A percentile compares a stretch with the other conserved stretches of the same genome.
Conservation (phyloP, 2,113 vertebrate genomes). For the Phoxinus phoxinus region DNA sequence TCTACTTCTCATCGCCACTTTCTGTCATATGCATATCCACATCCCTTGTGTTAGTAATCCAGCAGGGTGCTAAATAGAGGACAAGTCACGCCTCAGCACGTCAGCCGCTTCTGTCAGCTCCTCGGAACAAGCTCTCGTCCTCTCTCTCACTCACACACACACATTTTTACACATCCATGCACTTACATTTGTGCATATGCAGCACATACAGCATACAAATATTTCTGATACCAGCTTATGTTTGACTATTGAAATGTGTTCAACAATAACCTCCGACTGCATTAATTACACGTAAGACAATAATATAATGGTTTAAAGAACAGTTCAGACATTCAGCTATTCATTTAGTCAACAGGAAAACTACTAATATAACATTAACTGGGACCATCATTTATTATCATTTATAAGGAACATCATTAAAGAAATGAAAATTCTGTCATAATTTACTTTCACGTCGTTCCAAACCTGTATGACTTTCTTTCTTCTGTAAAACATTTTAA, state of each 20-base stretch:
- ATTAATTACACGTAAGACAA: not conserved
- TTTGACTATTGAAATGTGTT: conserved; percentile 29
- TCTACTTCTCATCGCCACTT: conserved; percentile 52
- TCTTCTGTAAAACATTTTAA: not conserved
- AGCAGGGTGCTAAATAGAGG: conserved; percentile 59
- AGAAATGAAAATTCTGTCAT: not conserved
- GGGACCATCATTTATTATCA: not conserved
- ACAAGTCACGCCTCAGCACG: conserved; percentile 55
- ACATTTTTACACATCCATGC: conserved; percentile 35
- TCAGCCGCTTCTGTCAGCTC: conserved; percentile 53
- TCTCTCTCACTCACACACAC: conserved; percentile 41
- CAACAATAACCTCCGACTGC: not conserved
- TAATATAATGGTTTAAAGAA: not conserved
- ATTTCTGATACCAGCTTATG: not conserved
- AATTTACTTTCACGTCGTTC: not conserved
- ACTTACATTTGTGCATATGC: conserved; percentile 30
- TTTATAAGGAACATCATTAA: not conserved
- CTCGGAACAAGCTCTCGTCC: conserved; percentile 21
- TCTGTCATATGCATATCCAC: conserved; percentile 56
- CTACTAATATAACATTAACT: not conserved
- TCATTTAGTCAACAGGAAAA: not conserved
- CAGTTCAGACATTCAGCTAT: not conserved
- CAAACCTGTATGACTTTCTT: not conserved
- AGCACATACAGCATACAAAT: conserved; percentile 46
- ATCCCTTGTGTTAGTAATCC: conserved; percentile 59